Conservation (phyloP, 1,140 invertebrate genomes). For the Trichonephila clavipes region DNA sequence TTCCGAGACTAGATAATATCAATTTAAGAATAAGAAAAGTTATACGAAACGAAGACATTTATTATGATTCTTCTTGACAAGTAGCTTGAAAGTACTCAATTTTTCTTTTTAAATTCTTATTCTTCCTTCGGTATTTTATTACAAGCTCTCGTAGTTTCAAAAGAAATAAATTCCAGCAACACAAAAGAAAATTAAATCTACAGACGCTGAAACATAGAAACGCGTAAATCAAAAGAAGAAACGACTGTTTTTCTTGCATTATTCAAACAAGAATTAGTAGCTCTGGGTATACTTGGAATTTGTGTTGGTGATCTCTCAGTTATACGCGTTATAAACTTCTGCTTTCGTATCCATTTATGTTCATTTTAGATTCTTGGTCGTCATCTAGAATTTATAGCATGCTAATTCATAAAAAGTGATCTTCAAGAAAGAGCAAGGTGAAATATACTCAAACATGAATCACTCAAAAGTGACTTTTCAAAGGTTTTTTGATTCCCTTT, state of each 20-base stretch:
- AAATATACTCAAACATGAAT: too few species aligned
- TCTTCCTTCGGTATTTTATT: not conserved
- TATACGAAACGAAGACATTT: not conserved
- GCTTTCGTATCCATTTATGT: not conserved
- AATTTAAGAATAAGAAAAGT: too few species aligned
- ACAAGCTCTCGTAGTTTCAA: not conserved
- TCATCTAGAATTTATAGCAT: too few species aligned
- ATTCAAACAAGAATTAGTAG: not conserved
- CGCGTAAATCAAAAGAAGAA: conserved; percentile 10
- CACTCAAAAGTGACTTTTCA: too few species aligned
- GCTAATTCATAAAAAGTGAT: too few species aligned
- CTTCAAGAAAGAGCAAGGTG: too few species aligned
- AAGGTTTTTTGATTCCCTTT: too few species aligned
- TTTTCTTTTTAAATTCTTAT: not conserved
- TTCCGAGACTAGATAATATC: too few species aligned
- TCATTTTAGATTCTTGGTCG: too few species aligned
- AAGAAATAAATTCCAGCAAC: conserved; percentile 19
- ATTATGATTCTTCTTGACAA: not conserved
- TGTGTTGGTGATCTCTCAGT: not conserved
- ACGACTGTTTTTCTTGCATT: not conserved
- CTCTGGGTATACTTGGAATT: not conserved
- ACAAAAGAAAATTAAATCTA: conserved; percentile 27
- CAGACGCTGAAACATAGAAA: conserved; percentile 22
- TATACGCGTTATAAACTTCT: not conserved
- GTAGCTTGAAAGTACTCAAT: not conserved